Evolutionary conservation across 2,888 invertebrate genomes (phyloP).

Genomic region (Julus scandinavius): DNA sequence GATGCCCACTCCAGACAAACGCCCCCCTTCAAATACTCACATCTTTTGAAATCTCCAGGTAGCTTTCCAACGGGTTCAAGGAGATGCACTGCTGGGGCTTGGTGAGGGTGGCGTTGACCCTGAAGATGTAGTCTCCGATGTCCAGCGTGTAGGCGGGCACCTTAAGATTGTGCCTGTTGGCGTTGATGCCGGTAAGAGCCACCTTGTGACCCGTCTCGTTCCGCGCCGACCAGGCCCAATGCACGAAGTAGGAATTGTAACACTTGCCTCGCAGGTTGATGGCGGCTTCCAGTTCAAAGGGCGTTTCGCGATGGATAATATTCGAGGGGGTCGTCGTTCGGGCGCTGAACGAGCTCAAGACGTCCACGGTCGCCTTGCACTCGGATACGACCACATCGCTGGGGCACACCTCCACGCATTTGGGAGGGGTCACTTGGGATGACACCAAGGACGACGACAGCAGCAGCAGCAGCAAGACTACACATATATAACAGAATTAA

Average conservation of each 20-base stretch:
- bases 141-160: neutral
- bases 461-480: too few relatives aligned
- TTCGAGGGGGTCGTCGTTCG: neutral
- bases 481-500: too few relatives aligned
- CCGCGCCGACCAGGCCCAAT: neutral
- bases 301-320: neutral
- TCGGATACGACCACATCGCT: too few relatives aligned
- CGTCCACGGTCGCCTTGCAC: neutral
- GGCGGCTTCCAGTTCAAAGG: neutral
- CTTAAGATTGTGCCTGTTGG: neutral
- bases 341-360: neutral
- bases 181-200: neutral
- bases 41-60: neutral
- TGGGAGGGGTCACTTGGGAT: too few relatives aligned
- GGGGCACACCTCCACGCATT: too few relatives aligned
- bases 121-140: neutral
- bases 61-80: neutral
- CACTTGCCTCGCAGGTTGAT: neutral
- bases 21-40: neutral
- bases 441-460: too few relatives aligned
- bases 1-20: too few relatives aligned
- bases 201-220: neutral
- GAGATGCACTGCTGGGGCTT: neutral
- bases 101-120: neutral
- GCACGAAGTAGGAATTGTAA: neutral